Base-by-base conservation (phyloP, 2,113 vertebrate species). In the Mustela lutreola region DNA sequence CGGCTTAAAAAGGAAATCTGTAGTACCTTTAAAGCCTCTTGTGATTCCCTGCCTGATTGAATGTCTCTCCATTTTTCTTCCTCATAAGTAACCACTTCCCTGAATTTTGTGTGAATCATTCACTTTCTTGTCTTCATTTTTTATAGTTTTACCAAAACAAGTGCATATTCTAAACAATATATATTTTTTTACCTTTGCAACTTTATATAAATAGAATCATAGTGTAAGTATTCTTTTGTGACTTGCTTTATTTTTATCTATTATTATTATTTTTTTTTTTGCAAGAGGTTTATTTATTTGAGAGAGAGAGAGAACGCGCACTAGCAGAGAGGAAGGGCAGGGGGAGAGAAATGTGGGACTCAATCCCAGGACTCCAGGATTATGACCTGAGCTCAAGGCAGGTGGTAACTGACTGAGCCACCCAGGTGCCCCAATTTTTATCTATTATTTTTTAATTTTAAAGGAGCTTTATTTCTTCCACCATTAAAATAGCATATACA, bases 381-480 rank as follows among this genome's bases (percentile, higher is more conserved):
- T 14, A 31, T 28, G 63, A 65, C 63, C 28, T 65, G 63, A 65
- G 62, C 62, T 2, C 4, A 63, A 63, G 26, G 62, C 26, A 63
- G 26, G 4, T 11, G 62, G 11, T 63, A 63, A 28, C 62, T 5
- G 4, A 28, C 62, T 63, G 62, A 63, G 26, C 26, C 62, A 63
- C 62, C 62, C 26, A 28, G 26, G 63, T 65, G 28, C 28, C 28
- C 11, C 28, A 65, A 45, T 91, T 58, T 6, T 60, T 83, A 56
- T 67, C n/a, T 48, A n/a, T n/a, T 67, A 65, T 16, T n/a, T 70
- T 67, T 95, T 89, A 60, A 93, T 28, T 93, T 67, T 45, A 65
- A 65, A 31, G 28, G 63, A 91, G 10, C 11, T 76, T 95, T 96
- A 83, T 92, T 80, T 95, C 11, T 97, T 95, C 62, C 53, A 94